A percentile compares a stretch with the other conserved stretches of the same genome.
Evolutionary conservation across 2,113 vertebrate species (phyloP).

Genomic region (Isichthys henryi): DNA sequence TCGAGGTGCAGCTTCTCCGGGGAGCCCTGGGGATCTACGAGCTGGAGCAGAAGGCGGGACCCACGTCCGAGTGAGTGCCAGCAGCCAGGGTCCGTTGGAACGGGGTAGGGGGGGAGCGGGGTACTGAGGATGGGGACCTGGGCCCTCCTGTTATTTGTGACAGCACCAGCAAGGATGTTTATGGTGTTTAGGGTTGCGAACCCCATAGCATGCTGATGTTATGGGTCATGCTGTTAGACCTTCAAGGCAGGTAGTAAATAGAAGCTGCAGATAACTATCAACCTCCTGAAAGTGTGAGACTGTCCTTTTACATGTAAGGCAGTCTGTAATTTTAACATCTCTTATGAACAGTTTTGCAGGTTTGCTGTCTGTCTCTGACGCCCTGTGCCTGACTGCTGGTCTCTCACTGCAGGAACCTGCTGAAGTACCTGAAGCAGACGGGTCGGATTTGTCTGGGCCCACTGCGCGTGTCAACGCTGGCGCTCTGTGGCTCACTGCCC

Average conservation of each 20-base stretch:
- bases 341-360: neutral
- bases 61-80: conserved; percentile 76
- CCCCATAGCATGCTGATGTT: neutral
- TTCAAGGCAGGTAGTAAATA: neutral
- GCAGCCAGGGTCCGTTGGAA: neutral
- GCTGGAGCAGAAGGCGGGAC: conserved; percentile 73
- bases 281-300: neutral
- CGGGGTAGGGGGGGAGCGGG: neutral
- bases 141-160: neutral
- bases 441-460: conserved; percentile 84
- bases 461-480: conserved; percentile 81
- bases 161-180: neutral
- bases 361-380: neutral
- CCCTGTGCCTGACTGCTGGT: neutral
- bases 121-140: neutral
- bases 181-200: neutral
- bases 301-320: neutral
- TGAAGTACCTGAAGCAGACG: conserved; percentile 90
- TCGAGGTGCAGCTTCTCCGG: conserved; percentile 91
- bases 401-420: conserved; percentile 59
- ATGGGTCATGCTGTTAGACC: neutral
- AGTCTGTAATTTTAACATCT: neutral
- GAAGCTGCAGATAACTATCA: neutral
- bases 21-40: conserved; percentile 81
- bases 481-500: conserved; percentile 76